Evolutionary conservation across 2,113 vertebrate genomes (phyloP).

Genomic region (Macquaria australasica): DNA sequence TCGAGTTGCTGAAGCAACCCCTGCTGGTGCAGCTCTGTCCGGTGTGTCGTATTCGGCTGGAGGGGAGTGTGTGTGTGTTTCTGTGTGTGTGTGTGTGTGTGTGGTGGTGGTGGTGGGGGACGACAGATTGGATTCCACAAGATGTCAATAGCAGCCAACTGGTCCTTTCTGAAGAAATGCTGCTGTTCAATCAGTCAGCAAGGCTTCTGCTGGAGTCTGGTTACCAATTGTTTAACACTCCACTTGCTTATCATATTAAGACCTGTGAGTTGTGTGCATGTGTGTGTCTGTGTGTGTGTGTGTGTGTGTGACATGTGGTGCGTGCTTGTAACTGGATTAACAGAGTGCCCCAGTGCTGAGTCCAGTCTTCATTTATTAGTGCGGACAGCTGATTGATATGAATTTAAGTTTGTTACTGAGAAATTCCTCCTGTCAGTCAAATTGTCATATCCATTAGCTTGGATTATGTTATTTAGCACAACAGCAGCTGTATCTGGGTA

Average conservation of each 20-base stretch:
- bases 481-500: background rate
- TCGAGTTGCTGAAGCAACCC: slow-evolving; percentile 52
- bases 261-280: background rate
- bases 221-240: slow-evolving; percentile 2
- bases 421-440: slow-evolving; percentile 25
- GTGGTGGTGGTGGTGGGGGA: background rate
- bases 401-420: slow-evolving; percentile 17
- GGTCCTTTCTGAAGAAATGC: slow-evolving; percentile 44
- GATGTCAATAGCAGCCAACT: slow-evolving; percentile 51
- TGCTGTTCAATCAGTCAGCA: slow-evolving; percentile 4
- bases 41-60: slow-evolving; percentile 43
- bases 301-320: background rate
- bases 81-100: slow-evolving; percentile 7
- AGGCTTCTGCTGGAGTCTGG: slow-evolving; percentile 25
- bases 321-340: slow-evolving; percentile 16
- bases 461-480: slow-evolving; percentile 21
- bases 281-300: background rate
- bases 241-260: slow-evolving; percentile 42
- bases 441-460: slow-evolving; percentile 14
- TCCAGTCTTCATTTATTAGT: slow-evolving; percentile 7
- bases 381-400: background rate
- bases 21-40: slow-evolving; percentile 68
- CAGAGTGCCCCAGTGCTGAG: background rate
- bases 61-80: slow-evolving; percentile 9
- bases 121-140: slow-evolving; percentile 40